Conservation (phyloP, 2,888 invertebrate species). For the Tricholauxania praeusta region DNA sequence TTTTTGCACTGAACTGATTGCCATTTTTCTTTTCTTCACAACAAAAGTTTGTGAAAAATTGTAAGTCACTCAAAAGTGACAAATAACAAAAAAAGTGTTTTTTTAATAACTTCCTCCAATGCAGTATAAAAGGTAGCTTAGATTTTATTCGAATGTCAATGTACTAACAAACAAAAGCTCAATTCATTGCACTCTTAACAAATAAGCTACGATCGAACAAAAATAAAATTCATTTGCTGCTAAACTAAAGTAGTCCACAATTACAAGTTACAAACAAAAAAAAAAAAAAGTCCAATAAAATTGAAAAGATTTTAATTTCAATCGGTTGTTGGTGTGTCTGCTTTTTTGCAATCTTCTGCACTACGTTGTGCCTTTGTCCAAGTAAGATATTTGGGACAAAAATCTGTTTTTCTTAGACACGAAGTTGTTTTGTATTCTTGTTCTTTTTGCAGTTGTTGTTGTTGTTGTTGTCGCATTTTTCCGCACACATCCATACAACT, state of each 20-base stretch:
- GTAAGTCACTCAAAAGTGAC: too few species aligned
- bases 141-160: too few species aligned
- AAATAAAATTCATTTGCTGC: neutral
- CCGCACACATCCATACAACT: slow-evolving; percentile 6
- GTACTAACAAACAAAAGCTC: too few species aligned
- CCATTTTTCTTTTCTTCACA: too few species aligned
- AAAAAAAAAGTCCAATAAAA: neutral
- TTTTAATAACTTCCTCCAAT: too few species aligned
- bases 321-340: too few species aligned
- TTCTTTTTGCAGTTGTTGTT: neutral
- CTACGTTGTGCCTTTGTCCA: slow-evolving; percentile 3
- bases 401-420: neutral
- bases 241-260: slow-evolving; percentile 1
- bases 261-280: neutral
- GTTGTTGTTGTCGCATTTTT: neutral
- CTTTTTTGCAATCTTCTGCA: neutral
- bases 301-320: neutral
- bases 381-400: slow-evolving; percentile 12
- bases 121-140: too few species aligned
- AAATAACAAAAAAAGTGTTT: too few species aligned
- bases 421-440: slow-evolving; percentile 4
- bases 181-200: too few species aligned
- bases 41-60: too few species aligned
- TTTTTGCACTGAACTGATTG: too few species aligned
- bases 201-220: neutral